Base-by-base conservation (phyloP, 2,888 invertebrate species). In the Tenthredo livida region DNA sequence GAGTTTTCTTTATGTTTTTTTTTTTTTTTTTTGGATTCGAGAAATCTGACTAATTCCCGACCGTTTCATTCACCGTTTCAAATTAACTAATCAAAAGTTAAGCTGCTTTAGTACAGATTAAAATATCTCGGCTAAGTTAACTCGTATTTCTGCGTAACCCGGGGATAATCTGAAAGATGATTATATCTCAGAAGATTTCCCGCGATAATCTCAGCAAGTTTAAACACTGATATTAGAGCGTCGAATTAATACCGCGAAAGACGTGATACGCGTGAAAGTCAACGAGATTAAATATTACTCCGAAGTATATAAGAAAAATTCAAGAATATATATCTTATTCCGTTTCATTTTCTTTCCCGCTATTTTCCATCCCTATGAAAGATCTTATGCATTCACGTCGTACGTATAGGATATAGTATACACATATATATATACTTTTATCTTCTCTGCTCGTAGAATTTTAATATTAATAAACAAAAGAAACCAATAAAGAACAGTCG, bases 91-190 rank as follows among this genome's bases (percentile, higher is more conserved):
- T 70, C 70, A 29, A 70, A 37, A 70, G 70, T 37, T 67, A 67
- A 67, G 67, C 70, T 37, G 37, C 15, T 29, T 70, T 29, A 37
- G 17, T 73, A 73, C 40, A 25, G 43, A 73, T 73, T 73, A 43
- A 43, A 73, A 73, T 73, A 67, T 43, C 73, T 73, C 25, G 73
- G n/a, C 43, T 21, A 73, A 73, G 21, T 73, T 73, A 43, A 73
- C 25, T 73, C 73, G 43, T 21, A 73, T 73, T 73, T 73, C 43
- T 25, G 21, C 25, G 12, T 73, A 73, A n/a, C 70, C 29, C 17
- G 37, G 70, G 12, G 70, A 67, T 70, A 70, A 37, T 37, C 33
- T 70, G 37, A 70, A 70, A 67, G 67, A 67, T 29, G 67, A 70
- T 70, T 70, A 70, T 70, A n/a, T 37, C 33, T 70, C 7, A 15